Evolutionary conservation across 2,888 invertebrate genomes (phyloP).

Genomic region (Cosmopolites sordidus): DNA sequence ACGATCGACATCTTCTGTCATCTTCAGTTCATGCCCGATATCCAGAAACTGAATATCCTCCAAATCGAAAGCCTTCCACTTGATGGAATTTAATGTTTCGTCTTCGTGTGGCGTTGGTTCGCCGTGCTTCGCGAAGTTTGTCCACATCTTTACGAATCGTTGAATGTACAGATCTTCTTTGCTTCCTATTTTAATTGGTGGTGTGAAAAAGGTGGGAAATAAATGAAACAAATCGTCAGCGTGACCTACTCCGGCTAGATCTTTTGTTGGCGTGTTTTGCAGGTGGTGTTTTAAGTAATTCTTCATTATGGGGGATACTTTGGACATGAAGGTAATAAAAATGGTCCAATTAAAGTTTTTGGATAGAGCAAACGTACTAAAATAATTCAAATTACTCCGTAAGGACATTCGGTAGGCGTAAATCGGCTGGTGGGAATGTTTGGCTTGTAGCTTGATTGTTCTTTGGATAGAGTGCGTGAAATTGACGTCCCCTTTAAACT

Average conservation of each 20-base stretch:
- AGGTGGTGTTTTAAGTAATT: conserved; percentile 27
- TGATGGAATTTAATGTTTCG: conserved; percentile 31
- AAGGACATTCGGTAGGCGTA: conserved; percentile 40
- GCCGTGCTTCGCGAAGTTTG: conserved; percentile 41
- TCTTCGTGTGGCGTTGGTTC: conserved; percentile 36
- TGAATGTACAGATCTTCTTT: conserved; percentile 36
- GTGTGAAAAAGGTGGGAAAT: conserved; percentile 34
- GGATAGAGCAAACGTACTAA: conserved; percentile 33
- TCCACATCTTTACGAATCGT: conserved; percentile 41
- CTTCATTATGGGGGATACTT: conserved; percentile 30
- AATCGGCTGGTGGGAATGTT: conserved; percentile 32
- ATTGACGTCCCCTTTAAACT: conserved; percentile 42
- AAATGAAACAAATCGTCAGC: conserved; percentile 42
- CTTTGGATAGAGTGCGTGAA: conserved; percentile 40
- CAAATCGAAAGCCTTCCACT: conserved; percentile 36
- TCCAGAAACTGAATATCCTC: conserved; percentile 36
- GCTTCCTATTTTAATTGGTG: conserved; percentile 29
- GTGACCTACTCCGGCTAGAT: conserved; percentile 37
- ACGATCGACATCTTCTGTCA: conserved; percentile 34
- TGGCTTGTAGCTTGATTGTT: conserved; percentile 27
- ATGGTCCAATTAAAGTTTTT: conserved; percentile 34
- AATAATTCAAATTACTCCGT: conserved; percentile 36
- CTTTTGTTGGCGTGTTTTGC: conserved; percentile 27
- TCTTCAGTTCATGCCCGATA: conserved; percentile 35
- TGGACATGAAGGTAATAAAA: conserved; percentile 31